Base-by-base conservation (phyloP, 2,888 invertebrate genomes). In the Alviniconcha strummeri region DNA sequence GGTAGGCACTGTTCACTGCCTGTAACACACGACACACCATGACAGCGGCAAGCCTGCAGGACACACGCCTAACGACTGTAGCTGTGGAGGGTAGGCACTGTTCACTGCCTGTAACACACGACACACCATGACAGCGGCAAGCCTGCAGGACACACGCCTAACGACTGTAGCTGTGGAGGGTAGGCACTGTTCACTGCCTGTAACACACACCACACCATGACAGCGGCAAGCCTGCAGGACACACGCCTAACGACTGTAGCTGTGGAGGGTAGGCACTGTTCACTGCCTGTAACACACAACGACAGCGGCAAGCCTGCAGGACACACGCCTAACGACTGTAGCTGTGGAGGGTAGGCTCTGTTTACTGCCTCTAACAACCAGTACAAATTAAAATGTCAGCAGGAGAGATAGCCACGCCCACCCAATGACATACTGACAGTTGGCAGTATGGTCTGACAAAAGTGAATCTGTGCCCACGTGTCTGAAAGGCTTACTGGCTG, bases 281-380 rank as follows among this genome's bases (percentile, higher is more conserved):
- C 80, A 89, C 88, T 11, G 89, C 84, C 90, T 90, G 76, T 11
- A 84, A 82, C 11, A 64, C 36, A 60, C 3, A 36, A 36, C 36
- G 36, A 36, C 36, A 94, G 87, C 78, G 91, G 89, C 84, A 89
- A 87, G 83, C 89, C 89, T 67, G 92, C 94, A 92, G 15, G 90
- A 86, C 93, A 86, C 93, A 95, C 94, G 8, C 95, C 95, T 74
- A 94, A 92, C 11, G 94, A 93, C n/a, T 93, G 91, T 52, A 97
- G 93, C 15, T 95, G 92, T 36, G 71, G 69, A 4, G 81, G 79
- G 54, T 75, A 36, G 36, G 36, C 36, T 1, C 36, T 36, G 36
- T 36, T 36, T 3, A 36, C 36, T 36, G 36, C 3, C 36, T 36
- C 1, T 36, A 36, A 36, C 6, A 60, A 5, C 15, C 36, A 36